phyloP scores from a whole-genome alignment of 2,113 vertebrate species.

The Proteles cristata region DNA sequence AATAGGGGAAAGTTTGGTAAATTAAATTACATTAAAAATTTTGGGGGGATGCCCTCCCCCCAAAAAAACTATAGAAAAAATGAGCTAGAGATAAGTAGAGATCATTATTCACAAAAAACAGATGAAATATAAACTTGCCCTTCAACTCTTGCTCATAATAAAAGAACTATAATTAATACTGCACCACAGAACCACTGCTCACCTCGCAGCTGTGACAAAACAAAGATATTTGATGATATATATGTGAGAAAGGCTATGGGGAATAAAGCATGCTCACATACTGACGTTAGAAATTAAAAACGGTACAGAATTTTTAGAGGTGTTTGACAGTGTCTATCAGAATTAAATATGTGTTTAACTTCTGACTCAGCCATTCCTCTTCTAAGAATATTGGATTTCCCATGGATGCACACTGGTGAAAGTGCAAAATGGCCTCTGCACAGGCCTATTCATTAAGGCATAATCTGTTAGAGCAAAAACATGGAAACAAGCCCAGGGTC shows the following conservation, averaged over 20 bases:
- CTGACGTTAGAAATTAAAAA: not conserved
- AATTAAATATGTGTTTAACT: conserved; percentile 6
- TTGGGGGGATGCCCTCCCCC: not conserved
- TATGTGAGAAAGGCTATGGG: not conserved
- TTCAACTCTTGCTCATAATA: not conserved
- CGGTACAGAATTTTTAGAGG: not conserved
- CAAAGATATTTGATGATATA: not conserved
- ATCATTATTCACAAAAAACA: not conserved
- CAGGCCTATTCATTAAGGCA: not conserved
- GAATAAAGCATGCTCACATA: not conserved
- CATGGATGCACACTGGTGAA: not conserved
- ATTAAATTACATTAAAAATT: not conserved
- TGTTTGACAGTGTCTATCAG: not conserved
- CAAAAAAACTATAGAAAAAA: not conserved
- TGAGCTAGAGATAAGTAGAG: not conserved
- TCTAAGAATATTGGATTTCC: not conserved
- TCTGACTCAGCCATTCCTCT: not conserved
- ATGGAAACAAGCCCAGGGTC: not conserved
- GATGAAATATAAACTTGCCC: not conserved
- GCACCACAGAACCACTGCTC: not conserved
- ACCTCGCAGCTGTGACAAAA: not conserved
- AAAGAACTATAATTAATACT: not conserved
- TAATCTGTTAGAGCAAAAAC: not conserved
- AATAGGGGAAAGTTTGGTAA: not conserved
- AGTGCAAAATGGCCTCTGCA: not conserved